phyloP scores from a whole-genome alignment of 2,888 invertebrate species.

The Calliopum simillimum region DNA sequence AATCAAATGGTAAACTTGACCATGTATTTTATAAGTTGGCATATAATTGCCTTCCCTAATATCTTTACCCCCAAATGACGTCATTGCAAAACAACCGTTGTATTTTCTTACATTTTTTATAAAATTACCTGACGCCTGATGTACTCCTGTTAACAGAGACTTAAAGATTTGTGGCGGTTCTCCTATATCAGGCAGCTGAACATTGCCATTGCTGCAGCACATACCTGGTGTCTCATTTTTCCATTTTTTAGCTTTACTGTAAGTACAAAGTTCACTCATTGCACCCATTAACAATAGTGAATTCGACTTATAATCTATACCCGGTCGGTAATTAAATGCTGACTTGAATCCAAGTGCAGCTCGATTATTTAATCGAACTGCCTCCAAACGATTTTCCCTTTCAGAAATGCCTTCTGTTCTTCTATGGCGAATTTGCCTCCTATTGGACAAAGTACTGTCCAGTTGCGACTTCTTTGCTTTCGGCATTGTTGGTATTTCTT shows the following conservation, averaged over 20 bases:
- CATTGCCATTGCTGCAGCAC: slow-evolving; percentile 14
- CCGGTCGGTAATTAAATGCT: neutral
- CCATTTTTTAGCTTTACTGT: slow-evolving; percentile 10
- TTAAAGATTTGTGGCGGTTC: slow-evolving; percentile 41
- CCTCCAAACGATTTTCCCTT: no score
- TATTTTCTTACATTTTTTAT: slow-evolving; percentile 22
- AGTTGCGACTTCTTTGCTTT: no score
- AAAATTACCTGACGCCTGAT: slow-evolving; percentile 22
- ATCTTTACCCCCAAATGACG: slow-evolving; percentile 31
- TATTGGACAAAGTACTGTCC: no score
- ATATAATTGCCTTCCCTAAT: slow-evolving; percentile 17
- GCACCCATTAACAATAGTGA: slow-evolving; percentile 13
- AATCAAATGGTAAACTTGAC: slow-evolving; percentile 8
- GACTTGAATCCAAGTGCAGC: neutral
- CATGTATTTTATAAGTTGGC: slow-evolving; percentile 24
- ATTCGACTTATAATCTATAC: neutral
- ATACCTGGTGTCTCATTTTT: slow-evolving; percentile 19
- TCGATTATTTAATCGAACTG: neutral
- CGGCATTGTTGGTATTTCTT: no score
- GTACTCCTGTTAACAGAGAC: slow-evolving; percentile 23
- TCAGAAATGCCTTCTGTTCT: no score
- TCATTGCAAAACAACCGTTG: slow-evolving; percentile 31
- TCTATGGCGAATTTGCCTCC: no score
- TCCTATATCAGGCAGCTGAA: neutral
- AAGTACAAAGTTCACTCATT: slow-evolving; percentile 4